A percentile compares a stretch with the other conserved stretches of the same genome.
Conservation (phyloP, 1,140 invertebrate genomes). For the Drosophila ananassae region DNA sequence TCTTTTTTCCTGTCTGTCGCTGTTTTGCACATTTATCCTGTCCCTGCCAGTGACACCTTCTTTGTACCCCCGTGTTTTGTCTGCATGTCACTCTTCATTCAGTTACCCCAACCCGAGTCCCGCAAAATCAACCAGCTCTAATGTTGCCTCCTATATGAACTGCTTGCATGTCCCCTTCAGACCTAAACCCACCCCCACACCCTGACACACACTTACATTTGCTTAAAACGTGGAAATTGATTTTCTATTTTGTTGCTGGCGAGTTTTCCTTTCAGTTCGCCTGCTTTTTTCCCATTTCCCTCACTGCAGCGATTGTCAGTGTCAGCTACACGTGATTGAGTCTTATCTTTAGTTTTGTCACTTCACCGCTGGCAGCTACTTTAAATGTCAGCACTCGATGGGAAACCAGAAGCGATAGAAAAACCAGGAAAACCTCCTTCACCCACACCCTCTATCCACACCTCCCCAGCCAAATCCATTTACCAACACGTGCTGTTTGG, state of each 20-base stretch:
- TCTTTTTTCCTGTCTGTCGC: conserved; percentile 74
- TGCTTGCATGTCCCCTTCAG: conserved; percentile 54
- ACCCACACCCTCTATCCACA: too few species aligned
- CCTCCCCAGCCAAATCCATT: conserved; percentile 12
- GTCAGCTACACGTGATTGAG: conserved; percentile 79
- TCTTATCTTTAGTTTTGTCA: conserved; percentile 82
- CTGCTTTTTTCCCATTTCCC: conserved; percentile 9
- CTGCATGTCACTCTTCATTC: conserved; percentile 80
- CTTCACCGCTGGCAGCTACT: conserved; percentile 79
- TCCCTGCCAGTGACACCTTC: conserved; percentile 80
- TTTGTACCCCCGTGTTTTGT: conserved; percentile 72
- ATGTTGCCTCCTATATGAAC: conserved; percentile 55
- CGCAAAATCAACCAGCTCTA: conserved; percentile 7
- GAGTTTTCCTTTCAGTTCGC: conserved; percentile 32
- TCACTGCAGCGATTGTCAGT: conserved; percentile 60
- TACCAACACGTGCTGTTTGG: conserved; percentile 60
- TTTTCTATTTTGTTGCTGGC: conserved; percentile 76
- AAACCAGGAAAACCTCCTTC: neutral
- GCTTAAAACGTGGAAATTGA: conserved; percentile 78
- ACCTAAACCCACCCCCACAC: neutral
- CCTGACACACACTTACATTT: conserved; percentile 27
- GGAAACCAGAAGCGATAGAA: conserved; percentile 8
- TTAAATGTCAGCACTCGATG: conserved; percentile 73
- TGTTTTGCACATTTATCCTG: conserved; percentile 80
- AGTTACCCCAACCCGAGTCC: conserved; percentile 7